Conservation (phyloP, 2,888 invertebrate genomes). For the Stictocephala bisonia region DNA sequence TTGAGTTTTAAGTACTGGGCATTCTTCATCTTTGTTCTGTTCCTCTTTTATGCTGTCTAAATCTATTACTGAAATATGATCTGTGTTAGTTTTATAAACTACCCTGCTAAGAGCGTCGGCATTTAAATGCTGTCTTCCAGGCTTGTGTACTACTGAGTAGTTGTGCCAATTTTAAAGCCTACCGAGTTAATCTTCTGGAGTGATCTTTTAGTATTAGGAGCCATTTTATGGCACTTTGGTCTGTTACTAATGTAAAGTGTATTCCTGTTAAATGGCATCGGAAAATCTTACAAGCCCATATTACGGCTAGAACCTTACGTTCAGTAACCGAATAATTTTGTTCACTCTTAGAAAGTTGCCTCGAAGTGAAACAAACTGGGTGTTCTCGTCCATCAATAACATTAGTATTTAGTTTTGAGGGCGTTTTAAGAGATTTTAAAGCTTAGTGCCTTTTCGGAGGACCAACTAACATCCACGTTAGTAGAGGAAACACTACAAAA, state of each 20-base stretch:
- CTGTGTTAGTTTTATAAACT: not conserved
- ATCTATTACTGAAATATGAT: not conserved
- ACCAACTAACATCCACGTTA: too few relatives aligned
- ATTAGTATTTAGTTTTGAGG: too few relatives aligned
- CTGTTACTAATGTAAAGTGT: not conserved
- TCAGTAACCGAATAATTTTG: too few relatives aligned
- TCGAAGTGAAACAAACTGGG: too few relatives aligned
- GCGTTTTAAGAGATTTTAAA: too few relatives aligned
- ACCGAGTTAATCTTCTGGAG: not conserved
- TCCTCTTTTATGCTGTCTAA: not conserved
- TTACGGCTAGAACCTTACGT: too few relatives aligned
- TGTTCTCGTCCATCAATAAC: too few relatives aligned
- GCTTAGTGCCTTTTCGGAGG: too few relatives aligned
- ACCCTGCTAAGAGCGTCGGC: constrained; percentile 23
- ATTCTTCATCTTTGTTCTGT: not conserved
- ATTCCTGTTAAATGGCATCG: not conserved
- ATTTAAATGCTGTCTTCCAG: not conserved
- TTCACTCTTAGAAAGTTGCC: too few relatives aligned
- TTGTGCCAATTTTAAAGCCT: not conserved
- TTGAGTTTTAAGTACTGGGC: not conserved
- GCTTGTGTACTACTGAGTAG: not conserved
- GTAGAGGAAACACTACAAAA: too few relatives aligned
- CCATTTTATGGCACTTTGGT: not conserved
- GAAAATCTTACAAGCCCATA: too few relatives aligned
- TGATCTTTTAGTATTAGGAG: not conserved